A percentile compares a stretch with the other conserved stretches of the same genome.
phyloP scores from a whole-genome alignment of 2,888 invertebrate species.

The Andrena flavipes region DNA sequence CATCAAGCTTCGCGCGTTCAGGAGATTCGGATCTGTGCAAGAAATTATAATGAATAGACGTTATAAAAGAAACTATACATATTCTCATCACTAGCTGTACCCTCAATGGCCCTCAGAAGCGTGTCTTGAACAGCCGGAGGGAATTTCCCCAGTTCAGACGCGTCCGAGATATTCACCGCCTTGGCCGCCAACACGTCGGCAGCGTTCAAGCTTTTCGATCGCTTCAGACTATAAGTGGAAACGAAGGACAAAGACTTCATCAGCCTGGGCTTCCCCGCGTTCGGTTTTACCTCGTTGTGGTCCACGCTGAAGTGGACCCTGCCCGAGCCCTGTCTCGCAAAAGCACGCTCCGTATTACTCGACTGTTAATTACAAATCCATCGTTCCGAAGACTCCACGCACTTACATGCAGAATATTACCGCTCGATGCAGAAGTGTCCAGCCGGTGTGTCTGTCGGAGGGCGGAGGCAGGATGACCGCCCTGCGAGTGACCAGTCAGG shows the following conservation, averaged over 20 bases:
- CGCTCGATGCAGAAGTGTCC: constrained; percentile 87
- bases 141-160: constrained; percentile 91
- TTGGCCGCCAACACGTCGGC: constrained; percentile 89
- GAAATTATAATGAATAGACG: constrained; percentile 5
- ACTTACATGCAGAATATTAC: constrained; percentile 87
- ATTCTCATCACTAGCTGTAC: constrained; percentile 77
- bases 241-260: constrained; percentile 83
- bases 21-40: constrained; percentile 90
- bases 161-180: constrained; percentile 86
- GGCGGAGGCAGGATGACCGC: constrained; percentile 63
- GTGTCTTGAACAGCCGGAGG: constrained; percentile 90
- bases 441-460: constrained; percentile 78
- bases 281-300: constrained; percentile 64
- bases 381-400: neutral
- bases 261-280: constrained; percentile 78
- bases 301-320: constrained; percentile 81
- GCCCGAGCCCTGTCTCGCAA: constrained; percentile 71
- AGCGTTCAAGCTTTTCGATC: constrained; percentile 93
- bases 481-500: constrained; percentile 62
- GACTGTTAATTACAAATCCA: no score
- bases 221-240: constrained; percentile 87
- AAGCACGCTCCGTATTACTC: neutral
- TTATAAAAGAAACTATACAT: neutral
- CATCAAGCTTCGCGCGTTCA: constrained; percentile 91
- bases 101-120: constrained; percentile 91